Evolutionary conservation across 2,888 invertebrate species (phyloP).

Genomic region (Pammene aurita): DNA sequence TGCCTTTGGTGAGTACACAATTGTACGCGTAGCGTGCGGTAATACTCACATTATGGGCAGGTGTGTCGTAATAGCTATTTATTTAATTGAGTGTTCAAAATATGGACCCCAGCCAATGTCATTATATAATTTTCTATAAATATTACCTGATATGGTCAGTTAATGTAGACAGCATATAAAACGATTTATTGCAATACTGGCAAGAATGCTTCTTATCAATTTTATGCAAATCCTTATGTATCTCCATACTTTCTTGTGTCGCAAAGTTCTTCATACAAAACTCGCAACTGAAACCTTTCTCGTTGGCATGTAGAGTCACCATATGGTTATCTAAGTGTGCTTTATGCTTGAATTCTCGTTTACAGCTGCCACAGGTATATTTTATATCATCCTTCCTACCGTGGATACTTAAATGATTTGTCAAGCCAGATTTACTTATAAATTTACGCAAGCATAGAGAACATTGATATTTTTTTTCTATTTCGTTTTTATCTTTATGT

Average conservation of each 20-base stretch:
- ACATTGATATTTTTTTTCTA: slow-evolving; percentile 55
- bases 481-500: slow-evolving; percentile 41
- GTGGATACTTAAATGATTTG: slow-evolving; percentile 64
- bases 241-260: slow-evolving; percentile 68
- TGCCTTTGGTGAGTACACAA: too few relatives aligned
- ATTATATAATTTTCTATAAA: background rate
- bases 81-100: too few relatives aligned
- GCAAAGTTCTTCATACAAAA: slow-evolving; percentile 72
- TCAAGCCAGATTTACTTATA: slow-evolving; percentile 61
- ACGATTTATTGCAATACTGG: slow-evolving; percentile 69
- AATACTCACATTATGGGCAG: too few relatives aligned
- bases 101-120: too few relatives aligned
- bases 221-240: slow-evolving; percentile 75
- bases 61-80: too few relatives aligned
- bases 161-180: slow-evolving; percentile 81
- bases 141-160: slow-evolving; percentile 80
- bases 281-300: slow-evolving; percentile 72
- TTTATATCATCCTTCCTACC: slow-evolving; percentile 57
- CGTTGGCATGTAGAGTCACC: slow-evolving; percentile 70
- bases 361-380: slow-evolving; percentile 65
- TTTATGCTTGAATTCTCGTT: slow-evolving; percentile 82
- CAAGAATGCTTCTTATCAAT: slow-evolving; percentile 79
- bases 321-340: slow-evolving; percentile 82
- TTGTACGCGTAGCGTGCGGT: too few relatives aligned
- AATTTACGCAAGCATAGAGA: slow-evolving; percentile 69